Evolutionary conservation across 2,888 invertebrate species (phyloP), one percentile per base, ranked within the genome.

Genomic region (Oxytorus armatus): DNA sequence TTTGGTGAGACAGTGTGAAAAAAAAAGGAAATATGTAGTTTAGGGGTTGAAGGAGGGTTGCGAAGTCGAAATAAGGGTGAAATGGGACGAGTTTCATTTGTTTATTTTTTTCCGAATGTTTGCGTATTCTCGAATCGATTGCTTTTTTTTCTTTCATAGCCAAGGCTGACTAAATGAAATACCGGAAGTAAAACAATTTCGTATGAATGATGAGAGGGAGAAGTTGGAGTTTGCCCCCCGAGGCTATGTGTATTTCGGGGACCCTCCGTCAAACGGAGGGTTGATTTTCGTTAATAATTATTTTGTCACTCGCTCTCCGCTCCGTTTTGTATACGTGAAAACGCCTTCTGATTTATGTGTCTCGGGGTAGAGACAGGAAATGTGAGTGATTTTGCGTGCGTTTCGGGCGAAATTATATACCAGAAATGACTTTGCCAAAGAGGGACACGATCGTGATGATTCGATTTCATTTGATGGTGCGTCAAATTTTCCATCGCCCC

Each of bases 101-200:
- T 11, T 47, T n/a, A 18, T 33, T 25, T 18, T 55, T 49, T 57
- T 55, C 3, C 4, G 25, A 51, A 18, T 65, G 53, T 61, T 65
- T 53, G 7, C 29, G 18, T 42, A 29, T 51, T 59, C 42, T 4
- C 25, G 51, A 65, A 70, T 70, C 57, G 33, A 75, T 51, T 29
- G 39, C 33, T 61, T 21, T 55, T 76, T 57, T 65, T 16, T 18
- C 53, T 25, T 11, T 23, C 49, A 21, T 18, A 21, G 16, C 10
- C n/a, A 10, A 42, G 10, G 21, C 10, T 23, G 63, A 63, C 14
- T 36, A 53, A 63, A 72, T 69, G 57, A 51, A 73, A 57, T 55
- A 63, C n/a, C 55, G 76, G 73, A 73, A 77, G 69, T 53, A 47
- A 73, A 69, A 80, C 69, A 55, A 63, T 69, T 61, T 16, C 49